A percentile compares a stretch with the other conserved stretches of the same genome.
Evolutionary conservation across 2,797 vertebrate species (phyloP).

Genomic region (Anguilla anguilla): DNA sequence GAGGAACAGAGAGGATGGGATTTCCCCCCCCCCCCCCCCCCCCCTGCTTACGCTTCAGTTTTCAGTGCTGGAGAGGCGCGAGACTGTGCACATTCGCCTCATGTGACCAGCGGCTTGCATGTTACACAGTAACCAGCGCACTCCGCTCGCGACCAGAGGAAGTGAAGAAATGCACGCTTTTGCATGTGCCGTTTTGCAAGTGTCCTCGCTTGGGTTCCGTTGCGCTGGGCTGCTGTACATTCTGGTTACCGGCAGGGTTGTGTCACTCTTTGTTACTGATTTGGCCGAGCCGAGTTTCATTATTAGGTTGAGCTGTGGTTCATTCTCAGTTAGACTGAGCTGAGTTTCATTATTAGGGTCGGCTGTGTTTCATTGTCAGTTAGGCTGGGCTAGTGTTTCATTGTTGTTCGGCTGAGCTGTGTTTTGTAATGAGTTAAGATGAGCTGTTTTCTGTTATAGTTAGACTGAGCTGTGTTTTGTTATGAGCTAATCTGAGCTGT

Average conservation of each 20-base stretch:
- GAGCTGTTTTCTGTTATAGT: background rate
- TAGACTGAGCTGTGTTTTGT: background rate
- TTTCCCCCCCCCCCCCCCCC: background rate
- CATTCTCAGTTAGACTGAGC: background rate
- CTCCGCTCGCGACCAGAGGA: background rate
- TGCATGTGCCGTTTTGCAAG: background rate
- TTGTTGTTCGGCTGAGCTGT: background rate
- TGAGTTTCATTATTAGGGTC: background rate
- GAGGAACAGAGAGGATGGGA: too few relatives aligned
- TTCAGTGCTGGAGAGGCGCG: background rate
- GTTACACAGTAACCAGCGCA: conserved; percentile 26
- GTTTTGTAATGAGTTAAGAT: background rate
- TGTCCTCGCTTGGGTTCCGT: background rate
- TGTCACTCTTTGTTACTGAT: background rate
- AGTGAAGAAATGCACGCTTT: background rate
- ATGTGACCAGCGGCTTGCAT: background rate
- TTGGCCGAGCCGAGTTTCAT: background rate
- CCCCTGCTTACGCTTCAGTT: background rate
- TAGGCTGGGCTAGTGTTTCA: background rate
- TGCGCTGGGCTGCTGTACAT: background rate
- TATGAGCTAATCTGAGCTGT: background rate
- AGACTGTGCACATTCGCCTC: background rate
- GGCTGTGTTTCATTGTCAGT: background rate
- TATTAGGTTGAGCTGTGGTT: background rate
- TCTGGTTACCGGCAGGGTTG: background rate